These are phyloP conservation scores for Cenopis cana DNA, from an alignment of 2,888 invertebrate species.

Conservation along the genomic window DNA sequence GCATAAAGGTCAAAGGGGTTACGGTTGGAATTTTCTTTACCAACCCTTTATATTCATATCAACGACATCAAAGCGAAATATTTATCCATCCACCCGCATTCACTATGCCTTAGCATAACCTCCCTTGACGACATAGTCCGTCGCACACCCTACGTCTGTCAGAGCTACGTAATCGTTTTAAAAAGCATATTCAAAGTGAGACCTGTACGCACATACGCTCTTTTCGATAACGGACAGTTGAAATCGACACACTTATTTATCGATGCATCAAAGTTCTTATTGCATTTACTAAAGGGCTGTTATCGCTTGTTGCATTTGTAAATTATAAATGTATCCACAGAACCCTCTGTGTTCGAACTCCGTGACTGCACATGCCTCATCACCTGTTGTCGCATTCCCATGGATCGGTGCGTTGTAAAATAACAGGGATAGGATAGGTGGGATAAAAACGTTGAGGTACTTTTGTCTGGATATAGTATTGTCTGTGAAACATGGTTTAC, in stretches of 20 bases:
- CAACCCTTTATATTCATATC: neutral
- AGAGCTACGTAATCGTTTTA: neutral
- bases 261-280: neutral
- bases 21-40: neutral
- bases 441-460: constrained; percentile 12
- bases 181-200: neutral
- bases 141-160: constrained; percentile 66
- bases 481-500: constrained; percentile 8
- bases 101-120: constrained; percentile 17
- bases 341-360: constrained; percentile 62
- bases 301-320: neutral
- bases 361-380: constrained; percentile 76
- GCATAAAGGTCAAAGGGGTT: neutral
- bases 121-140: constrained; percentile 66
- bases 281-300: neutral
- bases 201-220: constrained; percentile 1
- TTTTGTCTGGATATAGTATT: constrained; percentile 17
- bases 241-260: constrained; percentile 9
- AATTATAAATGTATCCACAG: constrained; percentile 42
- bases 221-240: neutral
- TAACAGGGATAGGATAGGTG: constrained; percentile 13
- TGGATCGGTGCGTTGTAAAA: constrained; percentile 53
- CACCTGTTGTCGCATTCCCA: constrained; percentile 80
- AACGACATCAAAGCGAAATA: constrained; percentile 15
- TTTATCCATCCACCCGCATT: constrained; percentile 9